Evolutionary conservation across 2,113 vertebrate genomes (phyloP), one percentile per base, ranked within the genome.

Genomic region (Sylvicapra grimmia): DNA sequence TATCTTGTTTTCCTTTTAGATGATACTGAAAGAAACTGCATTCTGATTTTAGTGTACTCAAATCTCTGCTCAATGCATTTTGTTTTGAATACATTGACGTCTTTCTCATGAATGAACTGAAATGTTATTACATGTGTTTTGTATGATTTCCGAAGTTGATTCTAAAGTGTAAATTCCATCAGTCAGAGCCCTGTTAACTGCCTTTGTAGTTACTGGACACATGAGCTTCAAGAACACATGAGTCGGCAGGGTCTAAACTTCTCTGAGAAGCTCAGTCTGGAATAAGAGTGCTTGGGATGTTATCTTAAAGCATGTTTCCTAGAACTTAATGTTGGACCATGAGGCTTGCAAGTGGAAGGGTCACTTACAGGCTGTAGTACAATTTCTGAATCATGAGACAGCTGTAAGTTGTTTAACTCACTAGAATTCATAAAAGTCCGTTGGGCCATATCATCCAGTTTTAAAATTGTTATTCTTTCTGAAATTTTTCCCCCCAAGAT

Each of bases 101-200:
- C 59, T 77, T 88, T 94, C 53, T 89, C 49, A n/a, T 53, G 88
- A 92, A 59, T 88, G 80, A 96, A 93, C 94, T 95, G 63, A 84
- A 54, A 93, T 40, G 27, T 96, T 75, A 54, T 90, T 77, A 54
- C n/a, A 95, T 72, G 51, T 53, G 29, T 93, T 91, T 87, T 47
- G 75, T 59, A 5, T 93, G 80, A 23, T 94, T 95, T 87, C 65
- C 8, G 27, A 49, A 86, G 27, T 93, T 89, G 16, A 33, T 94
- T 77, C 82, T 89, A 80, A 93, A 63, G 89, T 94, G 56, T 94
- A 87, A 68, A 75, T 97, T 87, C 86, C 14, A 95, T 87, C 16
- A 97, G 49, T 85, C 19, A 85, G 63, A 51, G 75, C 19, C 19
- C 47, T 89, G 4, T 83, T 96, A 94, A 63, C 7, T 77, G 31